phyloP scores from a whole-genome alignment of 64 coral and sea anemone genomes.

The Stichodactyla mertensii region DNA sequence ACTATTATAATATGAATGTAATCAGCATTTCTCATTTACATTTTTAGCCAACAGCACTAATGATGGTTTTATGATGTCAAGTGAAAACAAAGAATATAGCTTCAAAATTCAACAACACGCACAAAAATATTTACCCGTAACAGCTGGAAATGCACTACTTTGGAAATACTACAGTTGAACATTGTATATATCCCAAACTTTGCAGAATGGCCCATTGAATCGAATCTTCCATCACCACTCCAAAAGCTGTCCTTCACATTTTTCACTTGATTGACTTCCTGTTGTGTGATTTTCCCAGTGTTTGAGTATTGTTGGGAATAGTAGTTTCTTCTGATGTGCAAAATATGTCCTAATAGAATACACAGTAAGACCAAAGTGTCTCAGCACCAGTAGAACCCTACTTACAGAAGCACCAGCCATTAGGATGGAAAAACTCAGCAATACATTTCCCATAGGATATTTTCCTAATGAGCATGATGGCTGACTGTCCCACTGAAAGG shows the following conservation, averaged over 20 bases:
- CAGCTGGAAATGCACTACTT: constrained; percentile 32
- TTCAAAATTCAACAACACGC: too few relatives aligned
- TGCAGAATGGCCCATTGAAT: neutral
- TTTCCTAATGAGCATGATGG: constrained; percentile 25
- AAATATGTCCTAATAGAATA: constrained; percentile 33
- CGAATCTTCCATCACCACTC: constrained; percentile 40
- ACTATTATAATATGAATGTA: too few relatives aligned
- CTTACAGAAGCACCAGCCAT: constrained; percentile 49
- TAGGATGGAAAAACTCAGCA: constrained; percentile 42
- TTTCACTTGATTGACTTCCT: constrained; percentile 19
- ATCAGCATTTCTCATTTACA: too few relatives aligned
- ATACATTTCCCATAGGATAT: constrained; percentile 32
- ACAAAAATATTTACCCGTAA: constrained; percentile 29
- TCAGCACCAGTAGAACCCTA: constrained; percentile 35
- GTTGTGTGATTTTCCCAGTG: constrained; percentile 31
- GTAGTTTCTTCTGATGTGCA: constrained; percentile 20
- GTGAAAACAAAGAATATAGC: too few relatives aligned
- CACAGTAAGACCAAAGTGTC: constrained; percentile 29
- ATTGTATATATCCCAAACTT: constrained; percentile 48
- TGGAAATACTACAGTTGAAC: constrained; percentile 29
- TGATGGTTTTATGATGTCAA: too few relatives aligned
- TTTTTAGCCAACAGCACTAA: too few relatives aligned
- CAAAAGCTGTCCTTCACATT: constrained; percentile 31
- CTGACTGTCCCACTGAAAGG: constrained; percentile 15
- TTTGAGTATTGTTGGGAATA: constrained; percentile 29